Evolutionary conservation across 2,888 invertebrate species (phyloP).

Genomic region (Digitonthophagus gazella): DNA sequence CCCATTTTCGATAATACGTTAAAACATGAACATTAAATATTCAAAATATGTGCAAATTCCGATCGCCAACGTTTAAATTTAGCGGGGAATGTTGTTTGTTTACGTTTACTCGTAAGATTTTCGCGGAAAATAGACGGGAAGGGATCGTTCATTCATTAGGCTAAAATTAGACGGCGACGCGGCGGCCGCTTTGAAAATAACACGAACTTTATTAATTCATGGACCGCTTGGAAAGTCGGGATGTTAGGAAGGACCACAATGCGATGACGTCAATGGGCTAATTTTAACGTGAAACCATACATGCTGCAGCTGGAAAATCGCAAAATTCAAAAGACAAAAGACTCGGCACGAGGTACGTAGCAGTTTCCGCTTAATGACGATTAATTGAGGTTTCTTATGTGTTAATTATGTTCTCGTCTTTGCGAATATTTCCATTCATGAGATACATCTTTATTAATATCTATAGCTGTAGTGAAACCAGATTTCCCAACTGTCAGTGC

Average conservation of each 20-base stretch:
- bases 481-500: too few relatives aligned
- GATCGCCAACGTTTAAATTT: neutral
- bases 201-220: neutral
- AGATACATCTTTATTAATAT: too few relatives aligned
- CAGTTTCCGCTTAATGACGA: neutral
- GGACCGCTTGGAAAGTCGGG: neutral
- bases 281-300: neutral
- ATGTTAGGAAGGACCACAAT: neutral
- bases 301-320: neutral
- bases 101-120: neutral
- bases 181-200: neutral
- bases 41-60: neutral
- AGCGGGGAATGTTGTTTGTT: neutral
- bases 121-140: neutral
- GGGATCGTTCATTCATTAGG: neutral
- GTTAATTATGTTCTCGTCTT: too few relatives aligned
- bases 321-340: neutral
- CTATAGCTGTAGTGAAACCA: too few relatives aligned
- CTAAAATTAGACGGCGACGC: neutral
- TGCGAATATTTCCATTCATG: too few relatives aligned
- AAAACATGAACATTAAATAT: neutral
- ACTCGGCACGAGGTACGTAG: neutral
- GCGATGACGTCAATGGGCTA: neutral
- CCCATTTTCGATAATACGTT: neutral
- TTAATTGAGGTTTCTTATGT: neutral